Evolutionary conservation across 2,888 invertebrate species (phyloP), one percentile per base, ranked within the genome.

Genomic region (Ganaspis brasiliensis): DNA sequence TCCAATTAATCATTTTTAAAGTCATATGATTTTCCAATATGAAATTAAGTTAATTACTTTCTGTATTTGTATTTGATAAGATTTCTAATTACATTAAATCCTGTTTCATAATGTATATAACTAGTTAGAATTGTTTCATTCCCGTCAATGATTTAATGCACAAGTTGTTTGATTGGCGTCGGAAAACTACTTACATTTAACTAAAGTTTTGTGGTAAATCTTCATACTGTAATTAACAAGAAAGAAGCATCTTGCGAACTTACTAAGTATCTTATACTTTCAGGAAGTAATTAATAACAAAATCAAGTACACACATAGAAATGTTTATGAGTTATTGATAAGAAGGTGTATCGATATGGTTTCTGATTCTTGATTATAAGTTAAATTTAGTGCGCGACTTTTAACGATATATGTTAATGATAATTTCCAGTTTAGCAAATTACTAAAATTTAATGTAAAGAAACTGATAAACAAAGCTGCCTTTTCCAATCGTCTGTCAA

Each of bases 121-220:
- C 35, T 6, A 16, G 1, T 35, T n/a, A n/a, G 16, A 59, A 59
- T 59, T 0, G 9, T 59, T 59, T 35, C 8, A 35, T 35, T 31
- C 3, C 1, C 8, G 1, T 31, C 31, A 0, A 14, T 14, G 31
- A 59, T 59, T 59, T 31, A 59, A 59, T 59, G 16, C 1, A 2
- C 0, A 16, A 31, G 9, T 35, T 26, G 14, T 16, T 14, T 35
- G 16, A 16, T 59, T 16, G 16, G 35, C 16, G 59, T n/a, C n/a
- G 59, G 31, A 31, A 35, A 59, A 35, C n/a, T 31, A 16, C 8
- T 59, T 31, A 9, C 9, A 59, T 16, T 52, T 59, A 2, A 59
- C 31, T 26, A 31, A 59, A 31, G 26, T 35, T 31, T 59, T 31
- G 59, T n/a, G 59, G 59, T 59, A 31, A 59, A 59, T 59, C 31